Evolutionary conservation across 1,140 invertebrate species (phyloP).

Genomic region (Hesperophylax magnus): DNA sequence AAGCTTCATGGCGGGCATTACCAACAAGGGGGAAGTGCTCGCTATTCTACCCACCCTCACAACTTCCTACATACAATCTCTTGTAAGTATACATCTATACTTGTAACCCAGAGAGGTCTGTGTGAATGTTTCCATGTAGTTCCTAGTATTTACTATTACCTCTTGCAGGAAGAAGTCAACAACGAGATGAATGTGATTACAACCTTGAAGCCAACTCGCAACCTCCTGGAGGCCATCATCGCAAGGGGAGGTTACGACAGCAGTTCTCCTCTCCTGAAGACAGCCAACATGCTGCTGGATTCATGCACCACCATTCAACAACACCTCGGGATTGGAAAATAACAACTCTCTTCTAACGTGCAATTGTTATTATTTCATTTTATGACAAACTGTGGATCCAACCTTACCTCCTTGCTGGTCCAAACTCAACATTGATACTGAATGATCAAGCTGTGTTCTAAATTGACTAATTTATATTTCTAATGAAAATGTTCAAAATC

Average conservation of each 20-base stretch:
- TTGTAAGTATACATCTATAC: constrained; percentile 71
- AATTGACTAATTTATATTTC: no score
- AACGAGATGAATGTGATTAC: constrained; percentile 45
- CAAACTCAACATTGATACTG: no score
- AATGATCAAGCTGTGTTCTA: no score
- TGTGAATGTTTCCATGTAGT: no score
- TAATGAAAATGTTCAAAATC: no score
- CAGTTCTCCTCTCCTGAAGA: constrained; percentile 22
- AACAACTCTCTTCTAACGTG: neutral
- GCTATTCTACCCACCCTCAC: constrained; percentile 78
- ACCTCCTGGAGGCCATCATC: constrained; percentile 41
- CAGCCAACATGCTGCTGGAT: constrained; percentile 44
- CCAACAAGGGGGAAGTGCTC: constrained; percentile 74
- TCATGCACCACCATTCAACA: constrained; percentile 43
- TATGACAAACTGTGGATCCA: neutral
- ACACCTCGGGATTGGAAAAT: constrained; percentile 27
- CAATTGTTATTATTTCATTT: neutral
- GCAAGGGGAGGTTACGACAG: constrained; percentile 27
- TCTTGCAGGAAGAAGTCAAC: constrained; percentile 44
- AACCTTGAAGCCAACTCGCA: constrained; percentile 39
- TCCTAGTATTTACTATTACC: no score
- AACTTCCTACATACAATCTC: constrained; percentile 78
- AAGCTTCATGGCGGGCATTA: constrained; percentile 73
- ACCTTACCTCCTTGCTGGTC: neutral
- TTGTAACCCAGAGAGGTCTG: no score